phyloP scores from a whole-genome alignment of 2,797 vertebrate genomes.

The Danio aesculapii region DNA sequence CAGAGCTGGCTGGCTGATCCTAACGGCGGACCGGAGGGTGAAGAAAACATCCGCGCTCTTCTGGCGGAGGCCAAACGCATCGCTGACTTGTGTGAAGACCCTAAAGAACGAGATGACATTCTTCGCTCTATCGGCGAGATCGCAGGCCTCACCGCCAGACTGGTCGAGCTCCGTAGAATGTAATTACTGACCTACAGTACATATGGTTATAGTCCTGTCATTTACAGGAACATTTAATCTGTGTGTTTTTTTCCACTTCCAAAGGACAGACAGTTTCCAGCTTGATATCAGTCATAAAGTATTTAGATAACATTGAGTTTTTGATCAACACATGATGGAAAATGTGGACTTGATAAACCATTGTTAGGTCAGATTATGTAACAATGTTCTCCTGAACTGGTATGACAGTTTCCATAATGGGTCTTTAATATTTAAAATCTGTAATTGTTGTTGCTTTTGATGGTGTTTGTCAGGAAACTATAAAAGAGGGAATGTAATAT shows the following conservation, averaged over 20 bases:
- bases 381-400: neutral
- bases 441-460: no score
- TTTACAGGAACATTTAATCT: constrained; percentile 61
- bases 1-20: constrained; percentile 98
- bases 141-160: constrained; percentile 89
- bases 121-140: constrained; percentile 95
- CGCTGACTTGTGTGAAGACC: constrained; percentile 94
- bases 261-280: neutral
- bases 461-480: no score
- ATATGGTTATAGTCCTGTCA: neutral
- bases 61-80: constrained; percentile 94
- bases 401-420: neutral
- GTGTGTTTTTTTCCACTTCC: constrained; percentile 60
- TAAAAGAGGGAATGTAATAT: no score
- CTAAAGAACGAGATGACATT: constrained; percentile 96
- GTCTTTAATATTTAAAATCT: no score
- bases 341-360: constrained; percentile 33
- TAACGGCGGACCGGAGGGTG: constrained; percentile 92
- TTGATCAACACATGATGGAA: constrained; percentile 1
- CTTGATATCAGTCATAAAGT: constrained; percentile 1
- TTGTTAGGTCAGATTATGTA: neutral
- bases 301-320: neutral
- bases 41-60: constrained; percentile 92
- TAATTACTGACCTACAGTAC: constrained; percentile 76
- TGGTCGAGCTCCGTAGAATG: constrained; percentile 86